Evolutionary conservation across 2,113 vertebrate genomes (phyloP).

Genomic region (Syngnathus floridae): DNA sequence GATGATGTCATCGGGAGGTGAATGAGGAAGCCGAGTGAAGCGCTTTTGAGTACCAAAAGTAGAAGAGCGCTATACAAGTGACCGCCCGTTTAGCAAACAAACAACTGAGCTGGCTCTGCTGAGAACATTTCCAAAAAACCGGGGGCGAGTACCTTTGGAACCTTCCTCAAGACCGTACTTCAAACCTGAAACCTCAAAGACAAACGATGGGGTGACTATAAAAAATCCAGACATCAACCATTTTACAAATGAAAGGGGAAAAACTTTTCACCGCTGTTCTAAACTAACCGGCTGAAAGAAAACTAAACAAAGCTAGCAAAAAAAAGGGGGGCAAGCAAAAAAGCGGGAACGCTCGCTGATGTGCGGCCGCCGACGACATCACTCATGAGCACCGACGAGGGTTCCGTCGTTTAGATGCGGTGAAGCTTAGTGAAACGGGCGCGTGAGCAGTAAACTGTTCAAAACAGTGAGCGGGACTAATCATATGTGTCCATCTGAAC

Average conservation of each 20-base stretch:
- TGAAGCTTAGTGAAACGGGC: conserved; percentile 9
- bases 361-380: conserved; percentile 28
- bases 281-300: not conserved
- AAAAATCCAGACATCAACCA: conserved; percentile 19
- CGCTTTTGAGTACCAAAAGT: too few species aligned
- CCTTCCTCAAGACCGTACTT: conserved; percentile 12
- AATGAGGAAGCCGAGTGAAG: too few species aligned
- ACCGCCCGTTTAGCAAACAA: conserved; percentile 2
- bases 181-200: conserved; percentile 22
- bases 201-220: conserved; percentile 3
- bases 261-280: too few species aligned
- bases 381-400: conserved; percentile 22
- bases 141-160: conserved; percentile 21
- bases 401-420: conserved; percentile 11
- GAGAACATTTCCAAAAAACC: conserved; percentile 38
- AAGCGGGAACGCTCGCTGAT: conserved; percentile 59
- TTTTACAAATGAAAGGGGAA: conserved; percentile 13
- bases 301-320: conserved; percentile 37
- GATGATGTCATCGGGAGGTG: too few species aligned
- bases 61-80: too few species aligned
- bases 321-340: conserved; percentile 58
- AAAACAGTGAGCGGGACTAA: conserved; percentile 36
- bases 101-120: conserved; percentile 55
- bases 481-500: conserved; percentile 72
- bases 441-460: conserved; percentile 19